Percentiles rank a stretch among this genome's conserved stretches.
Conservation (phyloP, 1,140 invertebrate species). For the Pinna nobilis region DNA sequence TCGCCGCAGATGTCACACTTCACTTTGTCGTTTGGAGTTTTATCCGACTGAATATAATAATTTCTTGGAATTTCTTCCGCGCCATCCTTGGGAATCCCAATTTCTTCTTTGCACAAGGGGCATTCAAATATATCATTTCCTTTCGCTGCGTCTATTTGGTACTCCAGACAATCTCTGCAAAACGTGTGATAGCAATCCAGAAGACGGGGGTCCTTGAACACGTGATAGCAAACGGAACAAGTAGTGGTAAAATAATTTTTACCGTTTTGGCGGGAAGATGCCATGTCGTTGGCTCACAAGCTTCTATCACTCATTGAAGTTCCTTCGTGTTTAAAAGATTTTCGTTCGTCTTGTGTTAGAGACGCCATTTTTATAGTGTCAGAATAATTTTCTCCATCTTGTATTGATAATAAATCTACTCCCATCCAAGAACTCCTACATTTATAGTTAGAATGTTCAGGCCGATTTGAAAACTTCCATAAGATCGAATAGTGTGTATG, state of each 20-base stretch:
- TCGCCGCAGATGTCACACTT: conserved; percentile 36
- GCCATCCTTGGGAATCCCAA: conserved; percentile 11
- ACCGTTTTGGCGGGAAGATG: not conserved
- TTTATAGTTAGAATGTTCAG: too few species aligned
- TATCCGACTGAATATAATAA: not conserved
- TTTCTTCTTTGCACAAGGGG: conserved; percentile 15
- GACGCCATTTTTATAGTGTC: not conserved
- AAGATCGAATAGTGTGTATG: too few species aligned
- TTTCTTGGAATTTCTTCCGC: conserved; percentile 11
- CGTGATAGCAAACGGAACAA: conserved; percentile 22
- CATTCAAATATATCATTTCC: not conserved
- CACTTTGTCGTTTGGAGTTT: not conserved
- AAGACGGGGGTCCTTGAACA: conserved; percentile 27
- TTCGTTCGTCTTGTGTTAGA: not conserved
- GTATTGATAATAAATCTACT: not conserved
- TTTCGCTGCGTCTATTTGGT: conserved; percentile 1
- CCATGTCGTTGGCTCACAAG: not conserved
- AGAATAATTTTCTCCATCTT: not conserved
- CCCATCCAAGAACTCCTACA: not conserved
- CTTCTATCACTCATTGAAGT: too few species aligned
- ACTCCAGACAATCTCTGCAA: conserved; percentile 18
- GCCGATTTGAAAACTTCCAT: too few species aligned
- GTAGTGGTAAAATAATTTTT: not conserved
- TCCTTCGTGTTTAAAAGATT: too few species aligned
- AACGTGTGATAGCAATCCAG: conserved; percentile 33